A percentile compares a stretch with the other conserved stretches of the same genome.
phyloP scores from a whole-genome alignment of 2,797 vertebrate species.

The Tympanoctomys barrerae region DNA sequence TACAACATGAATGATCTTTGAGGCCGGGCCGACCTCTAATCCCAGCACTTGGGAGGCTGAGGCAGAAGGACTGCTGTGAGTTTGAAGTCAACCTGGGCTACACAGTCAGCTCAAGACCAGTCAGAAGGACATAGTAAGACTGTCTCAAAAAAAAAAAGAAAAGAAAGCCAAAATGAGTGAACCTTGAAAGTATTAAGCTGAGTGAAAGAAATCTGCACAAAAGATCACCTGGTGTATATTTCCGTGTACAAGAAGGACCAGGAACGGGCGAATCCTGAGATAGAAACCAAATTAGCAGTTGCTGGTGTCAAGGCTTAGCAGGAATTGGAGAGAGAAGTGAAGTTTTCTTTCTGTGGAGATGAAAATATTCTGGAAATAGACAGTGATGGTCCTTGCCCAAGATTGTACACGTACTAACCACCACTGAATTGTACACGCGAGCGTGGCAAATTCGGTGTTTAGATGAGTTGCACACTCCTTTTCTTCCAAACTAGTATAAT shows the following conservation, averaged over 20 bases:
- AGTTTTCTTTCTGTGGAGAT: background rate
- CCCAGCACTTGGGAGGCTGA: background rate
- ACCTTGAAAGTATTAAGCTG: background rate
- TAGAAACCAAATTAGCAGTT: background rate
- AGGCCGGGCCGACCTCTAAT: background rate
- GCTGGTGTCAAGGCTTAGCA: background rate
- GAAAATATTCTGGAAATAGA: conserved; percentile 1
- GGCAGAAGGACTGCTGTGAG: background rate
- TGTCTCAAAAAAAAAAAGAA: background rate
- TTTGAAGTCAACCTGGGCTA: background rate
- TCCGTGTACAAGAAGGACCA: background rate
- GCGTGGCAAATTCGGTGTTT: background rate
- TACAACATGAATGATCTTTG: background rate
- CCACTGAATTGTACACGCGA: background rate
- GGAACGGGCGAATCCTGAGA: background rate
- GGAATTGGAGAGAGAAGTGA: background rate
- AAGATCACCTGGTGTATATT: background rate
- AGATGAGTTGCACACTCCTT: background rate
- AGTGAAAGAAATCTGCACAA: background rate
- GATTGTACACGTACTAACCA: background rate
- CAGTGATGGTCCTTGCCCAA: background rate
- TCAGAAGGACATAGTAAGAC: background rate
- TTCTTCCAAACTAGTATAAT: background rate
- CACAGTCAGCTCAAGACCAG: too few relatives aligned
- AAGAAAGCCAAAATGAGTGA: background rate